A percentile compares a stretch with the other conserved stretches of the same genome.
Conservation (phyloP, 2,888 invertebrate genomes). For the Agelastica alni region DNA sequence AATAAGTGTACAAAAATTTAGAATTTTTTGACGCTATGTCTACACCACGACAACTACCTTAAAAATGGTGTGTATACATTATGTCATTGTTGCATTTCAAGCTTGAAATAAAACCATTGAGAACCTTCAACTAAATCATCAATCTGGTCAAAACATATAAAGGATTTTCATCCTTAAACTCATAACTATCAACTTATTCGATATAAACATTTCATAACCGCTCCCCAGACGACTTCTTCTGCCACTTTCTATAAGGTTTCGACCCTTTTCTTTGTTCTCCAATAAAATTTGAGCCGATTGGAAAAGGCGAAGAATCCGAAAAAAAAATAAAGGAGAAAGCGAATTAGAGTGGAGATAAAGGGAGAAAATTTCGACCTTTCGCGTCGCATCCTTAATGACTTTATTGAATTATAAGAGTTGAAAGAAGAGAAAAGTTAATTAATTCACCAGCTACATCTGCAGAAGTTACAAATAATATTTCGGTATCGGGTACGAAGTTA, state of each 20-base stretch:
- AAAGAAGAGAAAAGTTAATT: constrained; percentile 32
- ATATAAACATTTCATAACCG: constrained; percentile 11
- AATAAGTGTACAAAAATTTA: no score
- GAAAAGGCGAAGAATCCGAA: constrained; percentile 17
- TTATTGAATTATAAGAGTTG: constrained; percentile 29
- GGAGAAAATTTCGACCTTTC: constrained; percentile 29
- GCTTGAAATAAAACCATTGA: no score
- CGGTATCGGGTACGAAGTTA: constrained; percentile 24
- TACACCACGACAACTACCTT: no score
- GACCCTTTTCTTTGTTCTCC: constrained; percentile 15
- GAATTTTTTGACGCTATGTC: no score
- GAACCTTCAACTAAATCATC: no score
- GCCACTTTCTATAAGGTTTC: constrained; percentile 10
- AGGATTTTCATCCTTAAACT: constrained; percentile 1
- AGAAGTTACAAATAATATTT: constrained; percentile 32
- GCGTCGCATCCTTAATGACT: constrained; percentile 28
- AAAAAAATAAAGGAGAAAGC: no score
- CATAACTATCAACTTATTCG: constrained; percentile 1
- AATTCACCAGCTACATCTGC: constrained; percentile 26
- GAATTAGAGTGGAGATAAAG: constrained; percentile 27
- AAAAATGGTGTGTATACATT: no score
- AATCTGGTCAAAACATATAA: no score
- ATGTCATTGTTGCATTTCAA: no score
- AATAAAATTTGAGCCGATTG: constrained; percentile 22
- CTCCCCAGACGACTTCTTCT: neutral